A percentile compares a stretch with the other conserved stretches of the same genome.
phyloP scores from a whole-genome alignment of 2,113 vertebrate genomes.

The Tylochromis polylepis region DNA sequence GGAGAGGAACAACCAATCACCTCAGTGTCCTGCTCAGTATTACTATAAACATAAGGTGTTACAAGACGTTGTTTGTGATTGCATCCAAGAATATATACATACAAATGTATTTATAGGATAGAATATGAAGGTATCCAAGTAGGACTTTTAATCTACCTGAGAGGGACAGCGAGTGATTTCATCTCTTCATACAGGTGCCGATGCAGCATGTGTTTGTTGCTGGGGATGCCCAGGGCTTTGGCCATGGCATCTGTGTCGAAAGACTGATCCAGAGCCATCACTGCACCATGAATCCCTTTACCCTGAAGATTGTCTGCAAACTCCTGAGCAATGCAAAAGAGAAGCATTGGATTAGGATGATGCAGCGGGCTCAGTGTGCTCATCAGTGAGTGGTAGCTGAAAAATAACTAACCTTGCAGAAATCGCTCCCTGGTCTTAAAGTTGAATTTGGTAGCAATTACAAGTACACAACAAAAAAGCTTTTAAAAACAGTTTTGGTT shows the following conservation, averaged over 20 bases:
- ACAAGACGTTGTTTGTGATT: neutral
- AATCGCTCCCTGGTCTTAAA: neutral
- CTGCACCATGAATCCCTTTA: conserved; percentile 81
- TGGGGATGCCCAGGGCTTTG: conserved; percentile 73
- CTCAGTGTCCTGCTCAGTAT: conserved; percentile 59
- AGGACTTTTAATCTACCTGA: conserved; percentile 56
- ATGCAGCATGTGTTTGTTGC: conserved; percentile 79
- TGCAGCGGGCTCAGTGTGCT: neutral
- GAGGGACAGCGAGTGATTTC: conserved; percentile 66
- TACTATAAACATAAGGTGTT: conserved; percentile 34
- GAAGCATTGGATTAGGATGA: neutral
- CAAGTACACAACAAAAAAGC: neutral
- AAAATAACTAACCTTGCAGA: neutral
- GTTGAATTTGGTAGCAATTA: neutral
- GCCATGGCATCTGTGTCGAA: conserved; percentile 76
- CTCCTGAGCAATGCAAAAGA: conserved; percentile 64
- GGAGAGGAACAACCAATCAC: conserved; percentile 62
- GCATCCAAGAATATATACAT: neutral
- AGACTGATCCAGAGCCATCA: conserved; percentile 79
- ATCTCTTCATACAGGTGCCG: conserved; percentile 81
- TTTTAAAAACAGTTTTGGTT: neutral
- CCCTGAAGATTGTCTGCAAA: conserved; percentile 81
- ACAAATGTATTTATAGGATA: neutral
- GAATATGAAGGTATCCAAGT: neutral
- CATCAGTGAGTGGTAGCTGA: neutral